Evolutionary conservation across 2,888 invertebrate species (phyloP).

Genomic region (Lamproptera curius): DNA sequence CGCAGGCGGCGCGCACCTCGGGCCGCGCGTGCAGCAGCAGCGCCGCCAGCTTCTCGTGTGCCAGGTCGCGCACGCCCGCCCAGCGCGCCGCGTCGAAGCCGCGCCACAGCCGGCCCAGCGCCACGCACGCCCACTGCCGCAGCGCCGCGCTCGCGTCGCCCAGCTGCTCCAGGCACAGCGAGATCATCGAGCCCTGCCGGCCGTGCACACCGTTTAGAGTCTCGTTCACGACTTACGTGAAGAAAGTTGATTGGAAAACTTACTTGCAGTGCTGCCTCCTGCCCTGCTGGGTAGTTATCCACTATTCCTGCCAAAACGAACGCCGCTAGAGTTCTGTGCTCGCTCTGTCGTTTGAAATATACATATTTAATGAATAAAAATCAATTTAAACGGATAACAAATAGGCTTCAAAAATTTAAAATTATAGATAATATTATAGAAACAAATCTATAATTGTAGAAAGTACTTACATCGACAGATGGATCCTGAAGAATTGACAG

Average conservation of each 20-base stretch:
- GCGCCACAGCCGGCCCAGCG: slow-evolving; percentile 94
- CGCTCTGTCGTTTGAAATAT: slow-evolving; percentile 76
- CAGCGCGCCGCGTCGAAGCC: slow-evolving; percentile 93
- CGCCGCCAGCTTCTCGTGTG: slow-evolving; percentile 95
- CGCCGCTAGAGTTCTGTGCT: slow-evolving; percentile 94
- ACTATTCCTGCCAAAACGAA: slow-evolving; percentile 97
- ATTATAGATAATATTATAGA: too few relatives aligned
- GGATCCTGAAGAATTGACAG: slow-evolving; percentile 93
- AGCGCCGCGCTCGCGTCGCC: slow-evolving; percentile 83
- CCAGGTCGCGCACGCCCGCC: slow-evolving; percentile 96
- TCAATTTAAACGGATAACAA: too few relatives aligned
- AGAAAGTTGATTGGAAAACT: background rate
- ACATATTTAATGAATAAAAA: too few relatives aligned
- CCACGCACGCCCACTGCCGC: slow-evolving; percentile 94
- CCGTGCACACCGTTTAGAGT: too few relatives aligned
- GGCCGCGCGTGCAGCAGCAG: slow-evolving; percentile 89
- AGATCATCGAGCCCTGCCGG: slow-evolving; percentile 89
- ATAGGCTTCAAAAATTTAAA: too few relatives aligned
- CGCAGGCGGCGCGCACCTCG: slow-evolving; percentile 95
- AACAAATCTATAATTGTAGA: too few relatives aligned
- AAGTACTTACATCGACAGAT: slow-evolving; percentile 84
- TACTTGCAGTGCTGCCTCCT: slow-evolving; percentile 88
- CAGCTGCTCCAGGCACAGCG: slow-evolving; percentile 94
- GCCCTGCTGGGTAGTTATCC: slow-evolving; percentile 91
- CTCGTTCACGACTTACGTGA: background rate